A percentile compares a stretch with the other conserved stretches of the same genome.
phyloP scores from a whole-genome alignment of 1,140 invertebrate genomes.

The Anastrepha ludens region DNA sequence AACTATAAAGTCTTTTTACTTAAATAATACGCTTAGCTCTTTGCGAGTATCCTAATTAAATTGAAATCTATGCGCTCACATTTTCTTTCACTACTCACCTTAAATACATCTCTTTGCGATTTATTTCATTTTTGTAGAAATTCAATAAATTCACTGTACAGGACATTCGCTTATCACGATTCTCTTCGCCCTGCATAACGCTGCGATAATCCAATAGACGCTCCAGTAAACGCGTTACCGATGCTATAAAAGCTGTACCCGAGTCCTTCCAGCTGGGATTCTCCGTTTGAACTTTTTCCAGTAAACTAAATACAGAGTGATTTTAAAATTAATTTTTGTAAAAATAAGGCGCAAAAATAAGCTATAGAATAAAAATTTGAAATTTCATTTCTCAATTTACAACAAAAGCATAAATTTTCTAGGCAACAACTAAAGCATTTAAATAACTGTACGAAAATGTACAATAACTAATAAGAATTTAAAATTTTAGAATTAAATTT shows the following conservation, averaged over 20 bases:
- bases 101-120: conserved; percentile 96
- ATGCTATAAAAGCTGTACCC: conserved; percentile 92
- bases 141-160: conserved; percentile 98
- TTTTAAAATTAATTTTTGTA: neutral
- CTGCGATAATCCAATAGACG: conserved; percentile 93
- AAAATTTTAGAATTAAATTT: too few relatives aligned
- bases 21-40: too few relatives aligned
- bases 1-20: too few relatives aligned
- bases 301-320: conserved; percentile 78
- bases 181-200: conserved; percentile 93
- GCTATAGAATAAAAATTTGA: neutral
- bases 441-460: too few relatives aligned
- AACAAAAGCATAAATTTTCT: too few relatives aligned
- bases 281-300: conserved; percentile 89
- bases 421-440: too few relatives aligned
- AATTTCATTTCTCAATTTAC: too few relatives aligned
- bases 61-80: neutral
- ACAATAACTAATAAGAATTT: too few relatives aligned
- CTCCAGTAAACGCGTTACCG: conserved; percentile 91
- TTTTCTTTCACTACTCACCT: conserved; percentile 72
- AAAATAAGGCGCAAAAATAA: neutral
- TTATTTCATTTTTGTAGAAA: conserved; percentile 97
- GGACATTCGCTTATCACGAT: conserved; percentile 95
- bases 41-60: neutral
- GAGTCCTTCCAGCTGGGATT: conserved; percentile 93